A percentile compares a stretch with the other conserved stretches of the same genome.
Conservation (phyloP, 2,113 vertebrate genomes). For the Jaculus jaculus region DNA sequence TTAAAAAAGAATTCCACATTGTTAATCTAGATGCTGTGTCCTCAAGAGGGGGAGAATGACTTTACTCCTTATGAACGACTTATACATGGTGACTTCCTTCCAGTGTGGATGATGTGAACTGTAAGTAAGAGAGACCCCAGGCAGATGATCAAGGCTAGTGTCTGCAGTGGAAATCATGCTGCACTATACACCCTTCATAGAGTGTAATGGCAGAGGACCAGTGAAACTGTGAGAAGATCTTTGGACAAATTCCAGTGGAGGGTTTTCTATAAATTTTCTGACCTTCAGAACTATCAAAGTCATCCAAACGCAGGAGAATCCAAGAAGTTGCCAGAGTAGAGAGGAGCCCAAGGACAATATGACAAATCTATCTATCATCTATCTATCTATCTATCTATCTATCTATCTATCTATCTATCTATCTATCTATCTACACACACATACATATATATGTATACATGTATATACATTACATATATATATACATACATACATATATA, state of each 20-base stretch:
- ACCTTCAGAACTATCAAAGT: not conserved
- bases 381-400: too few relatives aligned
- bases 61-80: not conserved
- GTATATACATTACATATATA: too few relatives aligned
- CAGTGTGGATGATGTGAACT: not conserved
- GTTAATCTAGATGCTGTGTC: not conserved
- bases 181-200: not conserved
- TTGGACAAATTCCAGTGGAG: not conserved
- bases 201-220: not conserved
- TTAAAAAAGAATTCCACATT: not conserved
- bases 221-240: not conserved
- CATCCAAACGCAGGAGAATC: not conserved
- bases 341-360: not conserved
- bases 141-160: not conserved
- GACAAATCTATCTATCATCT: too few relatives aligned
- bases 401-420: too few relatives aligned
- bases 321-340: not conserved
- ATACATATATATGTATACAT: too few relatives aligned
- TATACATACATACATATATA: too few relatives aligned
- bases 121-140: not conserved
- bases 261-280: not conserved
- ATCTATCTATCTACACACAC: too few relatives aligned
- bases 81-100: not conserved
- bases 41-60: not conserved
- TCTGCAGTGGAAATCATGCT: not conserved